A percentile compares a stretch with the other conserved stretches of the same genome.
Conservation (phyloP, 2,797 vertebrate species). For the Clamator glandarius region DNA sequence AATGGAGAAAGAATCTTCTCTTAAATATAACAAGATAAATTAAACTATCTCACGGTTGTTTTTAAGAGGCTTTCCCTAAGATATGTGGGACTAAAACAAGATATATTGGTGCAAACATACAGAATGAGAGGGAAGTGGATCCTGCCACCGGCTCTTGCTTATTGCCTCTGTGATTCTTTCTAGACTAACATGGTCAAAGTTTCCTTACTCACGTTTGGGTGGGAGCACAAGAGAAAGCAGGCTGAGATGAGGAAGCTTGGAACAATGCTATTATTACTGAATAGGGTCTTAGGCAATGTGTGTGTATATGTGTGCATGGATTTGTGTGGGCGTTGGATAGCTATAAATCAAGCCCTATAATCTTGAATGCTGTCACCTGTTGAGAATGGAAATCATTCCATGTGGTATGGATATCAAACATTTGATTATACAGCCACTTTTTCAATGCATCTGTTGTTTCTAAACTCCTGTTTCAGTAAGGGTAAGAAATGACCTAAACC, state of each 20-base stretch:
- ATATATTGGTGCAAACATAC: not conserved
- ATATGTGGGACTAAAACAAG: not conserved
- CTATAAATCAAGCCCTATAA: not conserved
- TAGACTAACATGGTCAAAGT: constrained; percentile 59
- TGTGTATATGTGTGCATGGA: not conserved
- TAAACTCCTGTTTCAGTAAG: not conserved
- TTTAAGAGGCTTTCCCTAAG: constrained; percentile 47
- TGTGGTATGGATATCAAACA: not conserved
- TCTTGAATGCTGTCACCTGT: not conserved
- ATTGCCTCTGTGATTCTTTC: constrained; percentile 56
- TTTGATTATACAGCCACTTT: not conserved
- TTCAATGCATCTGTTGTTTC: not conserved
- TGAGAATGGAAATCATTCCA: not conserved
- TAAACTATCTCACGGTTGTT: not conserved
- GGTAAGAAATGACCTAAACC: not conserved
- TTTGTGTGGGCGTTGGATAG: not conserved
- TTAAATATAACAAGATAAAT: not conserved
- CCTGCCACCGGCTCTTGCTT: constrained; percentile 69
- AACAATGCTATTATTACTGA: not conserved
- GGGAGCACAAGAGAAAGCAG: constrained; percentile 2
- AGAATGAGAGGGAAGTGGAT: constrained; percentile 41
- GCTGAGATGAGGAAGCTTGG: not conserved
- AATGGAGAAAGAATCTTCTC: not conserved
- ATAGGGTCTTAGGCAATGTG: not conserved
- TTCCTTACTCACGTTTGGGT: constrained; percentile 59